Evolutionary conservation across 2,888 invertebrate species (phyloP), one percentile per base, ranked within the genome.

Genomic region (Amaurobius ferox): DNA sequence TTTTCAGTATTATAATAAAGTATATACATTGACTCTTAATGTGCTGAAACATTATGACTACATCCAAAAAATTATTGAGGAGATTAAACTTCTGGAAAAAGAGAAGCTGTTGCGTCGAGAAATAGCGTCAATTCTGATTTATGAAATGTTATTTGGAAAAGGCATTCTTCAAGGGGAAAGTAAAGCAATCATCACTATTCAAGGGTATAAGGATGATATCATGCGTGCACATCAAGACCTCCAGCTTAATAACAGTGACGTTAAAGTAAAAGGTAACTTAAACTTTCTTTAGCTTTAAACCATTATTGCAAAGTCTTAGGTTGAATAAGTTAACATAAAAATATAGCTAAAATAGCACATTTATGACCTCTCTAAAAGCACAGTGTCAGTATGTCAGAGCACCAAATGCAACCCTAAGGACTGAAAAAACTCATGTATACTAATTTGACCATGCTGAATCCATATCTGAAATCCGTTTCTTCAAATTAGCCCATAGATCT

Each of bases 131-230:
- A 93, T 97, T 89, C 93, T 97, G 26, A 94, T 97, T 78, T 94
- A 95, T 67, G 97, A 98, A 92, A 92, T 97, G 62, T 90, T 97
- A 40, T 95, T 96, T 93, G 96, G 97, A 68, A 95, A 95, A 91
- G 93, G 94, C 90, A 89, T 91, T 30, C 91, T 96, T 28, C 93
- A 93, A 74, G 94, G 94, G 44, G 93, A 94, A 87, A 94, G 95
- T 90, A 95, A 94, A 91, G 96, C 96, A 19, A 93, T 95, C 79
- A 91, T 93, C 91, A 95, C 94, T 39, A 93, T 96, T 86, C 91
- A 94, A 74, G 92, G 92, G 44, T 95, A 95, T 91, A 93, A 94
- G 91, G 93, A 94, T n/a, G 88, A 89, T 39, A 89, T 90, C 32
- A 85, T 88, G 40, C 88, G 88, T 72, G 80, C 73, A 16, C 78